These are phyloP conservation scores for Enteromius paludinosus DNA, from an alignment of 2,797 vertebrate species.

Conservation along the genomic window DNA sequence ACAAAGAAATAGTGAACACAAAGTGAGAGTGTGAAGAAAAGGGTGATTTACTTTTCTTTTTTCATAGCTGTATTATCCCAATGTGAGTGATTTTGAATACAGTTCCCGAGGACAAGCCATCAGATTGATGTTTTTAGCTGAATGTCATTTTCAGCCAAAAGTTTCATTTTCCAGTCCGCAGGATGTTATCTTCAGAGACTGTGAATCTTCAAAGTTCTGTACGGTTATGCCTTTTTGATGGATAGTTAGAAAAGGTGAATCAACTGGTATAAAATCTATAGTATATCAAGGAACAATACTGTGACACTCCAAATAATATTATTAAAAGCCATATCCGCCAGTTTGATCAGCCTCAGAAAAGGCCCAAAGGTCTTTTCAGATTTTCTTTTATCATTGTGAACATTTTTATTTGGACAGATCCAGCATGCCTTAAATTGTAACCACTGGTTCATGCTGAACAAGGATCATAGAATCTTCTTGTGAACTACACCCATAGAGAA, in stretches of 20 bases:
- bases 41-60: neutral
- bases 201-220: neutral
- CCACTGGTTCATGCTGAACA: neutral
- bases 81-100: neutral
- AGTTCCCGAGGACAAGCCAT: neutral
- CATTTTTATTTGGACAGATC: slow-evolving; percentile 15
- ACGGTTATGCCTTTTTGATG: slow-evolving; percentile 26
- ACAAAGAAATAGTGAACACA: neutral
- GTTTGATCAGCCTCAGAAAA: neutral
- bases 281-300: neutral
- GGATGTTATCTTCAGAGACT: slow-evolving; percentile 1
- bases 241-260: slow-evolving; percentile 17
- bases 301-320: neutral
- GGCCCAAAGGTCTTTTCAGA: neutral
- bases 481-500: neutral
- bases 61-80: neutral
- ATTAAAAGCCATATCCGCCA: neutral
- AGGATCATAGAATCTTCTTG: neutral
- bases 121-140: slow-evolving; percentile 17
- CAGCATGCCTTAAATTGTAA: slow-evolving; percentile 7
- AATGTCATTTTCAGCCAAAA: slow-evolving; percentile 11
- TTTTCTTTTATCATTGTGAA: neutral
- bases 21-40: neutral
- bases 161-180: slow-evolving; percentile 29
- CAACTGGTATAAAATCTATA: neutral